These are phyloP conservation scores for Megastigmus dorsalis DNA, from an alignment of 2,888 invertebrate species.

Conservation along the genomic window DNA sequence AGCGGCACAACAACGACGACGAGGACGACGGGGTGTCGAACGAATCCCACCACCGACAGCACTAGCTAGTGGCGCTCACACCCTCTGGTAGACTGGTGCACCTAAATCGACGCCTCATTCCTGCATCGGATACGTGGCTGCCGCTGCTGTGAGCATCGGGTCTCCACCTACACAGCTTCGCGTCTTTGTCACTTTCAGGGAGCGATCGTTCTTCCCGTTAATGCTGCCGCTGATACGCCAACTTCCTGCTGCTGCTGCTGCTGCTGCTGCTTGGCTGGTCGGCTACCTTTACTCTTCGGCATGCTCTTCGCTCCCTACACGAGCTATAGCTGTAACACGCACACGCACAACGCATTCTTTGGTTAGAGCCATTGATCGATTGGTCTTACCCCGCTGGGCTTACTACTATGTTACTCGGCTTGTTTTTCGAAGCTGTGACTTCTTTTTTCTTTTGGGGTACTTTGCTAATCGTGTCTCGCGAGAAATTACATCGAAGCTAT, in stretches of 20 bases:
- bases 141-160: constrained; percentile 29
- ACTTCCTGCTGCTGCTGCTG: constrained; percentile 1
- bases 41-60: too few relatives aligned
- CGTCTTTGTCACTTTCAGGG: constrained; percentile 43
- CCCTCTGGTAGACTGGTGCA: constrained; percentile 56
- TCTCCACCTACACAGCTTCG: too few relatives aligned
- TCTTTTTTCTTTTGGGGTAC: too few relatives aligned
- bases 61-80: not conserved
- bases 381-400: too few relatives aligned
- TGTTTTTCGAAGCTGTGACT: not conserved
- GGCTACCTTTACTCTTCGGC: constrained; percentile 59
- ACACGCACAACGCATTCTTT: too few relatives aligned
- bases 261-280: constrained; percentile 41
- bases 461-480: too few relatives aligned
- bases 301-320: constrained; percentile 59
- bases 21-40: too few relatives aligned
- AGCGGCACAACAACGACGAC: too few relatives aligned
- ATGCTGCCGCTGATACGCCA: not conserved
- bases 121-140: constrained; percentile 56
- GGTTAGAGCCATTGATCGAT: not conserved
- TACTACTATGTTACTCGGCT: too few relatives aligned
- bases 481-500: too few relatives aligned
- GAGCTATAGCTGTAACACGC: constrained; percentile 24
- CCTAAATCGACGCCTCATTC: constrained; percentile 62
- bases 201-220: not conserved